Evolutionary conservation across 2,113 vertebrate genomes (phyloP).

Genomic region (Xiphophorus couchianus): DNA sequence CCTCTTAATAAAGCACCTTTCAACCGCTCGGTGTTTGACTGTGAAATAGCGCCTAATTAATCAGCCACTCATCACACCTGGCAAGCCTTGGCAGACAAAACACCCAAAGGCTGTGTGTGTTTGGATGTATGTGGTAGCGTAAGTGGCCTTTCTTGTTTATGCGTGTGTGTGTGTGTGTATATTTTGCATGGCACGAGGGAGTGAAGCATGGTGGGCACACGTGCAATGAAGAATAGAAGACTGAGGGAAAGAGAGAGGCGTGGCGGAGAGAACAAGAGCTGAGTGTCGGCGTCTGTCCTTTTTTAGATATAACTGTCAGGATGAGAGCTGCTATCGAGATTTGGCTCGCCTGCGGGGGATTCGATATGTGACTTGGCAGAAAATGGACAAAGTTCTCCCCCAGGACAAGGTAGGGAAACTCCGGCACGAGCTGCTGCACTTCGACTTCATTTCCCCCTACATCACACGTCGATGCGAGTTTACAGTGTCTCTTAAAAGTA

Average conservation of each 20-base stretch:
- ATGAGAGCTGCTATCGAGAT: slow-evolving; percentile 95
- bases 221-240: slow-evolving; percentile 18
- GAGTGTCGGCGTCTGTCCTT: slow-evolving; percentile 67
- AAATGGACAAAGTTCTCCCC: slow-evolving; percentile 89
- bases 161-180: slow-evolving; percentile 13
- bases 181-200: slow-evolving; percentile 14
- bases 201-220: slow-evolving; percentile 15
- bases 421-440: slow-evolving; percentile 28
- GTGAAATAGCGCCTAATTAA: slow-evolving; percentile 75
- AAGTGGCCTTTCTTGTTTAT: slow-evolving; percentile 5
- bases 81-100: slow-evolving; percentile 23
- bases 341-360: slow-evolving; percentile 93
- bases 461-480: background rate
- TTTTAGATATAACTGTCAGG: slow-evolving; percentile 95
- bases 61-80: slow-evolving; percentile 66
- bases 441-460: background rate
- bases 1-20: slow-evolving; percentile 37
- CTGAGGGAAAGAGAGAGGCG: slow-evolving; percentile 37
- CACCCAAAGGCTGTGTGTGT: slow-evolving; percentile 10
- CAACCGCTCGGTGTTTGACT: slow-evolving; percentile 47
- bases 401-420: slow-evolving; percentile 89
- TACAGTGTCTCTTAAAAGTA: too few species aligned
- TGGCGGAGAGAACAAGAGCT: slow-evolving; percentile 43
- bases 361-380: slow-evolving; percentile 92
- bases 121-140: background rate